Conservation (phyloP, 2,113 vertebrate genomes). For the Electrona antarctica region DNA sequence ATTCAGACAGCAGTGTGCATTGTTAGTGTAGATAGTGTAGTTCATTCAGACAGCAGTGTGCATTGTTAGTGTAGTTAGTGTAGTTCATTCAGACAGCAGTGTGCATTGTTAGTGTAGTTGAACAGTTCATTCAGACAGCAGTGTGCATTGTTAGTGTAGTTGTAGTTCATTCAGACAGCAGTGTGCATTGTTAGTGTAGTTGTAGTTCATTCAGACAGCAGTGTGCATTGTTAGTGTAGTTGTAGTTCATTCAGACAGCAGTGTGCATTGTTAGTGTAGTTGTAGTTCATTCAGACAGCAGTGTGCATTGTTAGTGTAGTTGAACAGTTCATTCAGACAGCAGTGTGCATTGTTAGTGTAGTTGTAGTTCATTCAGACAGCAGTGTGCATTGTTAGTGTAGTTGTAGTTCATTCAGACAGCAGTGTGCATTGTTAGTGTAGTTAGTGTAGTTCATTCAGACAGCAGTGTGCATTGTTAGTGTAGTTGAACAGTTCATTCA, state of each 20-base stretch:
- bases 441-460: neutral
- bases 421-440: neutral
- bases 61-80: neutral
- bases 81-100: conserved; percentile 4
- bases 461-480: neutral
- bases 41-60: conserved; percentile 4
- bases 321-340: neutral
- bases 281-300: neutral
- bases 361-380: neutral
- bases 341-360: neutral
- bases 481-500: neutral
- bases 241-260: neutral
- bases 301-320: neutral
- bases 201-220: neutral
- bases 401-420: neutral
- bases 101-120: neutral
- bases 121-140: neutral
- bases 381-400: neutral
- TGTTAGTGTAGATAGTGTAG: too few species aligned
- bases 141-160: neutral
- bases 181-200: neutral
- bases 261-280: neutral
- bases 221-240: neutral
- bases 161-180: neutral
- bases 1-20: conserved; percentile 4